phyloP scores from a whole-genome alignment of 2,888 invertebrate species.

The Brassicogethes aeneus region DNA sequence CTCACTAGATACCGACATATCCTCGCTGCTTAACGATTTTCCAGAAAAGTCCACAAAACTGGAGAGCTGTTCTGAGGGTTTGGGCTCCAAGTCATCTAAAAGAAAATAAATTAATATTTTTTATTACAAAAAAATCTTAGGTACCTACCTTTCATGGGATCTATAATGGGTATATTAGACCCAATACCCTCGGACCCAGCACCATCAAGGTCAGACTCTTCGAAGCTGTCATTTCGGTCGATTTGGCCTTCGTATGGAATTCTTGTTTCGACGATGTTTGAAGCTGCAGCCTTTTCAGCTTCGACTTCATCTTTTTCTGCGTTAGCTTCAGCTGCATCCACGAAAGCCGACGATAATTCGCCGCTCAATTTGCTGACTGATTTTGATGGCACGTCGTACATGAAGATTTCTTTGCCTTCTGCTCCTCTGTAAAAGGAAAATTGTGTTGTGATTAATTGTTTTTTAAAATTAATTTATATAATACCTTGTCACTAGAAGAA shows the following conservation, averaged over 20 bases:
- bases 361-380: conserved; percentile 70
- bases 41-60: conserved; percentile 28
- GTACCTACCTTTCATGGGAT: conserved; percentile 21
- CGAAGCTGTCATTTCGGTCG: conserved; percentile 9
- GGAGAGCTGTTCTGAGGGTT: conserved; percentile 28
- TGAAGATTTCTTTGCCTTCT: conserved; percentile 71
- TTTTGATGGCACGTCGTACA: conserved; percentile 72
- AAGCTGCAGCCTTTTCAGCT: conserved; percentile 21
- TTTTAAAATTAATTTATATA: background rate
- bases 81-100: conserved; percentile 24
- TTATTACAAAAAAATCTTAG: no score
- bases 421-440: conserved; percentile 16
- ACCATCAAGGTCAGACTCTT: conserved; percentile 19
- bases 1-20: conserved; percentile 17
- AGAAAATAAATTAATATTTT: no score
- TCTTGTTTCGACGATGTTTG: conserved; percentile 30
- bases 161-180: conserved; percentile 25
- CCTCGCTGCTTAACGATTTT: conserved; percentile 15
- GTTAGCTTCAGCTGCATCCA: conserved; percentile 81
- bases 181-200: conserved; percentile 26
- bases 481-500: conserved; percentile 73
- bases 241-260: conserved; percentile 22
- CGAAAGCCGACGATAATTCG: conserved; percentile 75
- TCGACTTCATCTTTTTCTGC: conserved; percentile 40
- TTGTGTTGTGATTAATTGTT: no score